Evolutionary conservation across 2,797 vertebrate genomes (phyloP), one percentile per base, ranked within the genome.

Genomic region (Varecia variegata): DNA sequence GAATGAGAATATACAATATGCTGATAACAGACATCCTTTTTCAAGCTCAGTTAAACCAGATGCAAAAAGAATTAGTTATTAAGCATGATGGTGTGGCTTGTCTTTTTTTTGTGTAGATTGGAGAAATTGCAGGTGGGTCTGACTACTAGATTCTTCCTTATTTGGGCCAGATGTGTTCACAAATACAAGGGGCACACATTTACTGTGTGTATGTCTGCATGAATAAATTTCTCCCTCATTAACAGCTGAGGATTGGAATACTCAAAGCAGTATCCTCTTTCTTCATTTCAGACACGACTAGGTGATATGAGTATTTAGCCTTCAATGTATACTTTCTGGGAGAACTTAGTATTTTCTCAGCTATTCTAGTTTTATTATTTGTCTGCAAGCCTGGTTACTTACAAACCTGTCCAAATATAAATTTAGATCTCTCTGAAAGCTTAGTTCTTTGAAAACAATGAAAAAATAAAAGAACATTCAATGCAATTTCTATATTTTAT

Each of bases 101-200:
- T 74, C 93, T 90, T 92, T 92, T 92, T 58, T 45, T 90, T 82
- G 52, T 87, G 76, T 76, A 83, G 54, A 87, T 17, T 74, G 73
- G 87, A 52, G 95, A 93, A 87, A 93, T 88, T 97, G 95, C 96
- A 97, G 96, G 94, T 97, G 96, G 76, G 43, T 80, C 74, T 93
- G 83, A 89, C 96, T 94, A 92, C 35, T 40, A 60, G 76, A 96
- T 85, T 95, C 88, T 92, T 94, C 88, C 93, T 38, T 90, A 90
- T 97, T 70, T 54, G 43, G 92, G 85, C 96, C 97, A 97, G 95
- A 97, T 96, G 96, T 96, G 68, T 60, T 96, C 93, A 85, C 62
- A 92, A 92, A 90, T 60, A 94, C 50, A 96, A 93, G 77, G 8
- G 60, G 50, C 38, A 38, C 54, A 84, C 56, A 82, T 93, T 87